Evolutionary conservation across 2,888 invertebrate species (phyloP).

Genomic region (Dioctria rufipes): DNA sequence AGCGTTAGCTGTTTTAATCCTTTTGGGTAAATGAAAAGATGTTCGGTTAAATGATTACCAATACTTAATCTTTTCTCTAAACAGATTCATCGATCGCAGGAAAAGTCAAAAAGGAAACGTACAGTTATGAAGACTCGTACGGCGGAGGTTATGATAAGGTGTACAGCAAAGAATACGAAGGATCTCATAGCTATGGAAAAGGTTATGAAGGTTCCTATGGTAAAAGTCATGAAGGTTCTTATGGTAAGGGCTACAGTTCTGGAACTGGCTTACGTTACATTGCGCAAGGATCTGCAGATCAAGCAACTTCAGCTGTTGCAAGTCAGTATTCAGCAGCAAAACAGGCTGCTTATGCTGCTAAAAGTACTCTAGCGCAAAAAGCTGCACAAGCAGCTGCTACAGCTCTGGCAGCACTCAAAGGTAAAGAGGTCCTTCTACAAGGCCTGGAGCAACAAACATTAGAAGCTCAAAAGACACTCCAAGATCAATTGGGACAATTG

Average conservation of each 20-base stretch:
- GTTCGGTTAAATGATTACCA: background rate
- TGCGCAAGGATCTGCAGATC: constrained; percentile 82
- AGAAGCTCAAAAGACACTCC: constrained; percentile 80
- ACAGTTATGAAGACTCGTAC: background rate
- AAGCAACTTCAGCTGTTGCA: constrained; percentile 81
- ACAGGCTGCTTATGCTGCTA: constrained; percentile 85
- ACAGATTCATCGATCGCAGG: constrained; percentile 26
- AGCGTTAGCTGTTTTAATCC: background rate
- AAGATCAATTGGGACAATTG: constrained; percentile 80
- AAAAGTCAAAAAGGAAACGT: constrained; percentile 29
- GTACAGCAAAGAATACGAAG: background rate
- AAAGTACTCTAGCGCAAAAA: constrained; percentile 83
- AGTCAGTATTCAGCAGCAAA: constrained; percentile 84
- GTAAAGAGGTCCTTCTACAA: constrained; percentile 77
- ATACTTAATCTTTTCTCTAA: background rate
- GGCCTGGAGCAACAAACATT: constrained; percentile 83
- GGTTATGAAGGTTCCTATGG: constrained; percentile 2
- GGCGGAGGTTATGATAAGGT: background rate
- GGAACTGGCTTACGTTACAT: constrained; percentile 82
- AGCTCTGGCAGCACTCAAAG: constrained; percentile 78
- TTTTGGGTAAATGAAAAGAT: background rate
- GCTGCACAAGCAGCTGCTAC: constrained; percentile 82
- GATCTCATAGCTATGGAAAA: constrained; percentile 6
- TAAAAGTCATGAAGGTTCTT: background rate
- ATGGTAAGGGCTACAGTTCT: constrained; percentile 62